Evolutionary conservation across 2,888 invertebrate species (phyloP).

Genomic region (Parelbella ahira): DNA sequence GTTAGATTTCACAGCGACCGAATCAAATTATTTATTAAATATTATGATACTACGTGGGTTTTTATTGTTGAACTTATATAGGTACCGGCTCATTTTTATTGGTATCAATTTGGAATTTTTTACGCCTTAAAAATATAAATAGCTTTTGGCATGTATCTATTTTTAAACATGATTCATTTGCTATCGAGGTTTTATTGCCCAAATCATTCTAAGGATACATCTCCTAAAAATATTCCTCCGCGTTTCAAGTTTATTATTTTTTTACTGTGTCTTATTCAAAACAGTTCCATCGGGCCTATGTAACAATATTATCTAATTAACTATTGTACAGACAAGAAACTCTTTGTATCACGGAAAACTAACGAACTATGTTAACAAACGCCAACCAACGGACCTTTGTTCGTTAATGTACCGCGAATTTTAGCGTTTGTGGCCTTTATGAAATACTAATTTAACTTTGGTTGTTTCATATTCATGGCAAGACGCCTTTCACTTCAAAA

Average conservation of each 20-base stretch:
- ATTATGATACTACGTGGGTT: slow-evolving; percentile 19
- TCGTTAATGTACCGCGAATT: slow-evolving; percentile 41
- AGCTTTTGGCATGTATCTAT: too few species aligned
- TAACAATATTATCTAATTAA: slow-evolving; percentile 20
- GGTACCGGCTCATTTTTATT: too few species aligned
- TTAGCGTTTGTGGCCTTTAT: slow-evolving; percentile 31
- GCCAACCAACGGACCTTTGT: slow-evolving; percentile 37
- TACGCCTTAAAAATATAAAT: too few species aligned
- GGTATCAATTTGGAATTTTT: too few species aligned
- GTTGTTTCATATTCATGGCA: slow-evolving; percentile 3
- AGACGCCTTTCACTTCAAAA: slow-evolving; percentile 1
- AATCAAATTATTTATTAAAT: slow-evolving; percentile 10
- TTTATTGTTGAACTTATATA: too few species aligned
- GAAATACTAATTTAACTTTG: slow-evolving; percentile 19
- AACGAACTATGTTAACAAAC: slow-evolving; percentile 32
- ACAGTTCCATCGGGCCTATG: too few species aligned
- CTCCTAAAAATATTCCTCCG: too few species aligned
- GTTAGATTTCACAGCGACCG: slow-evolving; percentile 3
- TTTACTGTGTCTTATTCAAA: too few species aligned
- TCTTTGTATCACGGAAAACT: slow-evolving; percentile 35
- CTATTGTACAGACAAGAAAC: slow-evolving; percentile 30
- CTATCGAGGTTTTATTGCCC: too few species aligned
- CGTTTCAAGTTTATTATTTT: too few species aligned
- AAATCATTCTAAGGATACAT: too few species aligned
- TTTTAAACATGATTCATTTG: too few species aligned